These are phyloP conservation scores for Falcaria lacertinaria DNA, from an alignment of 2,888 invertebrate species.

Conservation along the genomic window DNA sequence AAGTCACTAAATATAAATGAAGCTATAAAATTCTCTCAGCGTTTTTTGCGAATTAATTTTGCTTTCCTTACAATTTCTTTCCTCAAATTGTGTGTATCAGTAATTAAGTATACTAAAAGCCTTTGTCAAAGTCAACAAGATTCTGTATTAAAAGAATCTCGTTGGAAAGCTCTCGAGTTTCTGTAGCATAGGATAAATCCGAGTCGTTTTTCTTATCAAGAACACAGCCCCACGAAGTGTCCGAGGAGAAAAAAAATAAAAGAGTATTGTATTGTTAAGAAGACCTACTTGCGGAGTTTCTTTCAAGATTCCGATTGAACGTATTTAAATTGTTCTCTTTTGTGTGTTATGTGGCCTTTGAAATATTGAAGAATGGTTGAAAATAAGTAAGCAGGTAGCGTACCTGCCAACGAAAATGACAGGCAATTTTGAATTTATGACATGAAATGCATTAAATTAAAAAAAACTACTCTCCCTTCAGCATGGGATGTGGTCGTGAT, in stretches of 20 bases:
- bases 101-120: too few species aligned
- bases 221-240: conserved; percentile 9
- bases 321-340: conserved; percentile 5
- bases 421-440: too few species aligned
- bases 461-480: too few species aligned
- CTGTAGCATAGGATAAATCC: not conserved
- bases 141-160: not conserved
- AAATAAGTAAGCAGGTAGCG: not conserved
- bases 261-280: conserved; percentile 6
- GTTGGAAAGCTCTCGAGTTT: not conserved
- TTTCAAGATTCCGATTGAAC: not conserved
- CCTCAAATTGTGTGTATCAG: too few species aligned
- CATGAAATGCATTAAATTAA: too few species aligned
- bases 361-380: not conserved
- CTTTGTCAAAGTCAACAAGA: not conserved
- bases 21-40: too few species aligned
- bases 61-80: too few species aligned
- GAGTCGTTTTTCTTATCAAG: conserved; percentile 8
- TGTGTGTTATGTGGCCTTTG: not conserved
- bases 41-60: too few species aligned
- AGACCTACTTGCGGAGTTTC: not conserved
- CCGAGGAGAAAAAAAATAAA: conserved; percentile 10
- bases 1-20: too few species aligned
- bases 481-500: too few species aligned
- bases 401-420: too few species aligned